Conservation (phyloP, 2,113 vertebrate genomes). For the Phalacrocorax brasilianus region DNA sequence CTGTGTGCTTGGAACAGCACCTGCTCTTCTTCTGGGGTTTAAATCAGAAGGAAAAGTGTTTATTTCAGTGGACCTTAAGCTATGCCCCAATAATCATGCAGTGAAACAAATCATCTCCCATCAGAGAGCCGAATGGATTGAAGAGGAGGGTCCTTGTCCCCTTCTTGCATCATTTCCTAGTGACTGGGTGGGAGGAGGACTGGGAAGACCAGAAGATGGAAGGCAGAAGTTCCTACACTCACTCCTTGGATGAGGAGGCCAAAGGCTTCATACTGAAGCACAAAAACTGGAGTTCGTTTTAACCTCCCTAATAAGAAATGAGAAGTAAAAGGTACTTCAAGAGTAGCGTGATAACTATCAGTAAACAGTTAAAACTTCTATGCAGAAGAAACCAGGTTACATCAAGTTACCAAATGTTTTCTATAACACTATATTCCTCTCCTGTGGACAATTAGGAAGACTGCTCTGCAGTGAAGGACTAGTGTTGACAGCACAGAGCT, state of each 20-base stretch:
- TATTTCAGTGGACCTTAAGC: neutral
- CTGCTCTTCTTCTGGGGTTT: neutral
- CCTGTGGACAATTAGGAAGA: slow-evolving; percentile 7
- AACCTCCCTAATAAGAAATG: neutral
- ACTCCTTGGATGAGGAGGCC: neutral
- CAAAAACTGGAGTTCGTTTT: neutral
- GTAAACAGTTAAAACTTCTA: slow-evolving; percentile 45
- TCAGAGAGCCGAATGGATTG: neutral
- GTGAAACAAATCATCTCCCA: neutral
- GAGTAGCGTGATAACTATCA: neutral
- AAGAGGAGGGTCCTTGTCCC: neutral
- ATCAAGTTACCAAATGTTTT: slow-evolving; percentile 54
- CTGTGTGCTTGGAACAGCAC: neutral
- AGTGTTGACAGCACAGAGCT: slow-evolving; percentile 41
- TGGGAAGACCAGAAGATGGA: neutral
- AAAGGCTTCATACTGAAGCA: neutral
- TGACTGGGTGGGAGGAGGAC: neutral
- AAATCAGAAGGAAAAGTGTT: neutral
- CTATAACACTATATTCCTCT: slow-evolving; percentile 42
- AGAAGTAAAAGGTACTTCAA: neutral
- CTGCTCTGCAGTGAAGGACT: neutral
- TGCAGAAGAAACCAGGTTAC: neutral
- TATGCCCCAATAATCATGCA: neutral
- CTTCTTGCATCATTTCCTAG: neutral
- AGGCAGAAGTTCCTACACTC: neutral